Percentiles rank a stretch among this genome's conserved stretches.
These are phyloP conservation scores for Brachylomia viminalis DNA, from an alignment of 2,888 invertebrate genomes.

Conservation along the genomic window DNA sequence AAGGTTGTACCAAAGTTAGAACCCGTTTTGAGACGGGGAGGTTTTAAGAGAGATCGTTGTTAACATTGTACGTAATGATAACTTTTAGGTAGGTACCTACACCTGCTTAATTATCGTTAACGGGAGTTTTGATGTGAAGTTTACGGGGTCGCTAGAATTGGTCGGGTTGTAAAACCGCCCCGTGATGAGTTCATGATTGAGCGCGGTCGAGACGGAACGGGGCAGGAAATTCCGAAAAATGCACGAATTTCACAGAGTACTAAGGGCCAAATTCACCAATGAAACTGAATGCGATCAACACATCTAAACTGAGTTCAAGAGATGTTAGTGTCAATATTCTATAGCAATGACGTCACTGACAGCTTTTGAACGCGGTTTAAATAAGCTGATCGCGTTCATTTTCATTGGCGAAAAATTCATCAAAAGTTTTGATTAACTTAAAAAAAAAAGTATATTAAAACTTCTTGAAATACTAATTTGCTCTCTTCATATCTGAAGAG, in stretches of 20 bases:
- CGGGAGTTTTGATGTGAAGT: too few species aligned
- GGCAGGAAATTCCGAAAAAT: not conserved
- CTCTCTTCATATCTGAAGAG: not conserved
- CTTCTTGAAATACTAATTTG: not conserved
- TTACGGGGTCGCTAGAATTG: not conserved
- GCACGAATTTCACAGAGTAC: not conserved
- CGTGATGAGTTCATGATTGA: constrained; percentile 9
- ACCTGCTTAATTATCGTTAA: not conserved
- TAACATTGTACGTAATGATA: not conserved
- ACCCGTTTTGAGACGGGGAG: not conserved
- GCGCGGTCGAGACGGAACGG: not conserved
- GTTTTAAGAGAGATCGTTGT: constrained; percentile 2
- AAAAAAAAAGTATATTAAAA: not conserved
- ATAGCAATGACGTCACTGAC: not conserved
- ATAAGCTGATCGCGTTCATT: not conserved
- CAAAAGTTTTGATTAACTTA: not conserved
- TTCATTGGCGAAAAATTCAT: not conserved
- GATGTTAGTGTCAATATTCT: not conserved
- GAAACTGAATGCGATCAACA: too few species aligned
- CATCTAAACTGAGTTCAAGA: not conserved
- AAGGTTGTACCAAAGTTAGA: not conserved
- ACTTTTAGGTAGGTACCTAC: not conserved
- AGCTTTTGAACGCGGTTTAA: not conserved
- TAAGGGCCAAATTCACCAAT: too few species aligned
- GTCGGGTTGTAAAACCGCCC: not conserved